A percentile compares a stretch with the other conserved stretches of the same genome.
phyloP scores from a whole-genome alignment of 2,888 invertebrate genomes.

The Stramonita haemastoma region DNA sequence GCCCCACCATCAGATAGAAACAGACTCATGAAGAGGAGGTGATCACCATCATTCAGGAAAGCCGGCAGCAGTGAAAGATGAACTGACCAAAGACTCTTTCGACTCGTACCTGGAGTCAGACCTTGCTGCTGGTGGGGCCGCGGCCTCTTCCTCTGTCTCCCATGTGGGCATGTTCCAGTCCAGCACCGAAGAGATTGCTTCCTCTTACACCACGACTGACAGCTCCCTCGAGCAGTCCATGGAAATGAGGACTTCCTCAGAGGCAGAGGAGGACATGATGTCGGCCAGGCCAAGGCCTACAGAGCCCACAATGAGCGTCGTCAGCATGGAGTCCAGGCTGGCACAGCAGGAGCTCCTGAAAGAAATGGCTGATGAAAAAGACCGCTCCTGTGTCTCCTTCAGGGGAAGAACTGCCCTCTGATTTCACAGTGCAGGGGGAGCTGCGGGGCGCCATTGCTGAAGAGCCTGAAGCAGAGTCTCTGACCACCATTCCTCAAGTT shows the following conservation, averaged over 20 bases:
- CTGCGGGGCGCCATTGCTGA: conserved; percentile 52
- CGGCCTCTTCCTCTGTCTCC: background rate
- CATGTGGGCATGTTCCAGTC: background rate
- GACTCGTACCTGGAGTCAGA: conserved; percentile 45
- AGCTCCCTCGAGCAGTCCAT: background rate
- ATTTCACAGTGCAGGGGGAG: conserved; percentile 64
- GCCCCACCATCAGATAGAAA: conserved; percentile 72
- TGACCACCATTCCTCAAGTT: conserved; percentile 42
- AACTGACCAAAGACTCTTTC: conserved; percentile 54
- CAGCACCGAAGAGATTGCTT: conserved; percentile 42
- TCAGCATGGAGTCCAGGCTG: conserved; percentile 66
- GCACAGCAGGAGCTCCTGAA: conserved; percentile 70
- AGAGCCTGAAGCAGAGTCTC: conserved; percentile 46
- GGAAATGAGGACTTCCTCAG: conserved; percentile 29
- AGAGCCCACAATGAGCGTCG: conserved; percentile 55
- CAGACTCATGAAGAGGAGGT: conserved; percentile 70
- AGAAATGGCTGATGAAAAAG: conserved; percentile 68
- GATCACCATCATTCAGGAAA: conserved; percentile 64
- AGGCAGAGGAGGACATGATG: conserved; percentile 34
- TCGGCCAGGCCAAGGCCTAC: background rate
- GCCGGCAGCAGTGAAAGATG: conserved; percentile 58
- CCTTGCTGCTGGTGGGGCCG: background rate
- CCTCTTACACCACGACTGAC: conserved; percentile 51
- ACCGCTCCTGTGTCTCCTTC: conserved; percentile 73
- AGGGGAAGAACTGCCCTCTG: conserved; percentile 65